Evolutionary conservation across 2,888 invertebrate species (phyloP), one percentile per base, ranked within the genome.

Genomic region (Tortrix viridana): DNA sequence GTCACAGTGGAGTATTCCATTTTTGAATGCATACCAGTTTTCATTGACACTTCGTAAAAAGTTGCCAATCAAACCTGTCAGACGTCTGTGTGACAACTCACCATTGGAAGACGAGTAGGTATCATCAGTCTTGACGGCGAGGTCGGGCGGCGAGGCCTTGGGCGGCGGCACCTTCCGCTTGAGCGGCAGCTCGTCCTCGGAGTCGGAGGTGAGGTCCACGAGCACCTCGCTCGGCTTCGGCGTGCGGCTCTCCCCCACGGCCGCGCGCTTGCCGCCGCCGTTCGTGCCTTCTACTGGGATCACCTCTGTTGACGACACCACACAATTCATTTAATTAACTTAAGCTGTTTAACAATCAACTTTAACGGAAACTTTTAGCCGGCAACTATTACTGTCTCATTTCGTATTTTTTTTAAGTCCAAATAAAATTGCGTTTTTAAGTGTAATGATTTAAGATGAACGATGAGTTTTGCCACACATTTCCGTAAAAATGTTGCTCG

Each of bases 171-270:
- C 88, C 78, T 94, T 94, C 73, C 95, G 88, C 81, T 94, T 94
- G 67, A 95, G 92, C 14, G 95, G 94, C 77, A 94, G 86, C 72
- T 95, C 95, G 74, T 95, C 94, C 66, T 96, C 96, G 0, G 95
- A 95, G 84, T 96, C 96, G 1, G 95, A 95, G 0, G 96, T 96
- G 68, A 96, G 89, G 84, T 96, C 96, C 19, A 96, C 95, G 2
- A 94, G 84, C 1, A 85, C 81, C 43, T 88, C 89, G 0, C 82
- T 67, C 0, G 83, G 73, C 59, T 92, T 90, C 5, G 92, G 87
- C 38, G 85, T 80, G 48, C 87, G 82, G 5, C 77, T 78, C 64
- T 90, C 89, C 16, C 89, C 88, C 1, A 89, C 86, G 0, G 88
- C 86, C 1, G 87, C 86, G 3, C 89, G 84, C 68, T 92, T 92